Conservation (phyloP, 2,797 vertebrate species). For the Sciurus carolinensis region DNA sequence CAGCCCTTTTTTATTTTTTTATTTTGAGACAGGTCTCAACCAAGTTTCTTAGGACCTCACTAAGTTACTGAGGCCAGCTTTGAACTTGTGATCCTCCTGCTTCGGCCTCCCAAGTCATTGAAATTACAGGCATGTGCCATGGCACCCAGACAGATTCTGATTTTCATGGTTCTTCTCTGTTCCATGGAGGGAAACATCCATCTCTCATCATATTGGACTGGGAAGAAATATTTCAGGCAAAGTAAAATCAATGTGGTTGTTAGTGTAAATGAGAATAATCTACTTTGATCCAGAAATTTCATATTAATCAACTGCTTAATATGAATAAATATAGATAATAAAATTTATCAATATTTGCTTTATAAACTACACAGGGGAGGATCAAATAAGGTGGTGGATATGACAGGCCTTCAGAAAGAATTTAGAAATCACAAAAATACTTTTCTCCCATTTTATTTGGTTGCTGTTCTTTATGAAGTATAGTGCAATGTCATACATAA, state of each 20-base stretch:
- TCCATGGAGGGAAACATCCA: not conserved
- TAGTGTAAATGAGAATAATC: not conserved
- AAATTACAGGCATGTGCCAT: no score
- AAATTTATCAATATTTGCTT: not conserved
- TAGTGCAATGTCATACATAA: not conserved
- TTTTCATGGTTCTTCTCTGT: not conserved
- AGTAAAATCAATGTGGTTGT: not conserved
- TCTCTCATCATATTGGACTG: not conserved
- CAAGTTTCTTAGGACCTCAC: no score
- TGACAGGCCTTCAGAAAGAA: not conserved
- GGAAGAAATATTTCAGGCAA: not conserved
- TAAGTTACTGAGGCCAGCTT: no score
- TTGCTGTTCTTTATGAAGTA: not conserved
- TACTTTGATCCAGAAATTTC: not conserved
- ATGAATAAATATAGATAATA: not conserved
- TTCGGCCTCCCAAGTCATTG: no score
- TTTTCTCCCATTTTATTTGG: slow-evolving; percentile 41
- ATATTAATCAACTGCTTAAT: not conserved
- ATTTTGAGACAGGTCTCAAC: no score
- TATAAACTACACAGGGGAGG: not conserved
- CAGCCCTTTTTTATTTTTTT: no score
- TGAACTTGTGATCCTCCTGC: no score
- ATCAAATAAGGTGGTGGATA: not conserved
- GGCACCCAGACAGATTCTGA: not conserved
- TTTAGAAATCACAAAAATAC: not conserved